Evolutionary conservation across 2,113 vertebrate species (phyloP).

Genomic region (Strix uralensis): DNA sequence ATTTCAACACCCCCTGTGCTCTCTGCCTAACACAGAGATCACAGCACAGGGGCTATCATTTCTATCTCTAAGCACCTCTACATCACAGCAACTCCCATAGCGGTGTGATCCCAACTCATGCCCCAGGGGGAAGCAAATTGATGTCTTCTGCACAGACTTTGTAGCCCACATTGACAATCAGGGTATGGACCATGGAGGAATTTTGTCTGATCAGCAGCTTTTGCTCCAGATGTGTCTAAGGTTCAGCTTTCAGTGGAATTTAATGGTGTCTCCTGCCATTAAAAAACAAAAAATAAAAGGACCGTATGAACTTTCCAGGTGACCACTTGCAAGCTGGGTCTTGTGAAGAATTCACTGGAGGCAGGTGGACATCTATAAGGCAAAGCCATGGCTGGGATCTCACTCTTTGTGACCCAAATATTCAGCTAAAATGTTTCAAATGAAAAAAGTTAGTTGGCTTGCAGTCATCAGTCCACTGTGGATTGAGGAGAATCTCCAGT

Average conservation of each 20-base stretch:
- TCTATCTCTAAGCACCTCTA: not conserved
- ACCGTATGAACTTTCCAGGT: not conserved
- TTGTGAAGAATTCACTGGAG: not conserved
- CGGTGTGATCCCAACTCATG: not conserved
- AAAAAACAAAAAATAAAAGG: not conserved
- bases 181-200: not conserved
- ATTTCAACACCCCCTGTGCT: not conserved
- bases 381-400: not conserved
- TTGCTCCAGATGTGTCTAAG: not conserved
- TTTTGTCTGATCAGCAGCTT: not conserved
- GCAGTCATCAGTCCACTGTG: not conserved
- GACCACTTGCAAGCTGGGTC: not conserved
- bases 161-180: not conserved
- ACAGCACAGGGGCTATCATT: not conserved
- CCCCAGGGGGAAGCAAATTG: not conserved
- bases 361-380: not conserved
- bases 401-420: not conserved
- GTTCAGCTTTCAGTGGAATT: not conserved
- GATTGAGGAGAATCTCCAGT: not conserved
- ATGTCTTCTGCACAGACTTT: not conserved
- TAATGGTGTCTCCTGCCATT: not conserved
- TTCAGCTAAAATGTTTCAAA: not conserved
- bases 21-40: not conserved
- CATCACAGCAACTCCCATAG: not conserved
- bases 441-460: not conserved